phyloP scores from a whole-genome alignment of 2,797 vertebrate genomes.

The Apogon hyalosoma region DNA sequence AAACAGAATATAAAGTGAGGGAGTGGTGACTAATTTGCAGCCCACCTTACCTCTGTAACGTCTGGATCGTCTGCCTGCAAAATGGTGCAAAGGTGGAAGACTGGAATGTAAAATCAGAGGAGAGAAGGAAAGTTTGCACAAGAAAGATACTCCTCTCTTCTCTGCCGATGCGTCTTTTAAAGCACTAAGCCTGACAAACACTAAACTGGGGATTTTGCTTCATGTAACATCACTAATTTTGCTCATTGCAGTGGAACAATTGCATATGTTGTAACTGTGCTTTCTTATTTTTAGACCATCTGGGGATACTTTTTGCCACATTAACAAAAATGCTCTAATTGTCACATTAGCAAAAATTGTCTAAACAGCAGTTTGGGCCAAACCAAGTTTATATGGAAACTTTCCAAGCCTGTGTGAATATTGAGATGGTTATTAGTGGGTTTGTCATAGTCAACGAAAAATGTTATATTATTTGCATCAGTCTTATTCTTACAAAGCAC shows the following conservation, averaged over 20 bases:
- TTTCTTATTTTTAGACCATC: constrained; percentile 15
- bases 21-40: neutral
- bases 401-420: neutral
- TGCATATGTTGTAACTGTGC: neutral
- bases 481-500: too few species aligned
- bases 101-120: constrained; percentile 2
- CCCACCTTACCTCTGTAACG: neutral
- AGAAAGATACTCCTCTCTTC: neutral
- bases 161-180: neutral
- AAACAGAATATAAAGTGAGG: constrained; percentile 2
- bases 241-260: constrained; percentile 1
- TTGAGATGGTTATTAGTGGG: neutral
- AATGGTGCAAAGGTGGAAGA: neutral
- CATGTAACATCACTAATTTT: neutral
- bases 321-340: constrained; percentile 2
- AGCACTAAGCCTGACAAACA: neutral
- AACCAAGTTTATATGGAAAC: neutral
- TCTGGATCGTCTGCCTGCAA: neutral
- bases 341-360: neutral
- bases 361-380: neutral
- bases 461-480: too few species aligned
- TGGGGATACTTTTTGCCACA: neutral
- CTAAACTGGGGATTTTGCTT: neutral
- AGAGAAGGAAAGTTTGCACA: too few species aligned
- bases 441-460: too few species aligned